phyloP scores from a whole-genome alignment of 1,140 invertebrate species.

The Heterodera schachtii region DNA sequence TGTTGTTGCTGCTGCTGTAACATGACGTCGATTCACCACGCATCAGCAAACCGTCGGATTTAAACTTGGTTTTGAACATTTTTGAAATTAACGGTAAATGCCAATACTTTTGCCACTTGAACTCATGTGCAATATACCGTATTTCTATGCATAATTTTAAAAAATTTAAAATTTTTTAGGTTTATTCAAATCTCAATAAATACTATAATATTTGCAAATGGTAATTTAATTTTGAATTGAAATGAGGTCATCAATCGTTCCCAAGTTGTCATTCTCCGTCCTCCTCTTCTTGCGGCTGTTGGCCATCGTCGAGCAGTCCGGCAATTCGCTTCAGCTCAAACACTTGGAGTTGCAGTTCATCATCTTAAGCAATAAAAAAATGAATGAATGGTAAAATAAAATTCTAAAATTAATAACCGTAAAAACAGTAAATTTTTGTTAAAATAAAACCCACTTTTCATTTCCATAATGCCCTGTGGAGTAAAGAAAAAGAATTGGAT shows the following conservation, averaged over 20 bases:
- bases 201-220: too few species aligned
- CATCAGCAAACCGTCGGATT: too few species aligned
- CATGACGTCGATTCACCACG: too few species aligned
- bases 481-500: constrained; percentile 64
- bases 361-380: not conserved
- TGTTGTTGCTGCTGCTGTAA: not conserved
- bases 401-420: not conserved
- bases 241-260: not conserved
- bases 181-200: too few species aligned
- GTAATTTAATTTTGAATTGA: too few species aligned
- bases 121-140: too few species aligned
- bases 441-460: constrained; percentile 25
- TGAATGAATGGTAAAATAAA: not conserved
- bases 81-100: too few species aligned
- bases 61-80: too few species aligned
- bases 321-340: constrained; percentile 22
- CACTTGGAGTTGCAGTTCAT: constrained; percentile 2
- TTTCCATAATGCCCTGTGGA: constrained; percentile 56
- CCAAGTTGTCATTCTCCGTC: not conserved
- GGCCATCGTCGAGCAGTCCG: constrained; percentile 5
- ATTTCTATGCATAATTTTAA: too few species aligned
- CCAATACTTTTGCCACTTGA: too few species aligned
- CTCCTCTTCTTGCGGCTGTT: not conserved
- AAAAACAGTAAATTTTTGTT: not conserved
- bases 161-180: too few species aligned